These are phyloP conservation scores for Clavelina lepadiformis DNA, from an alignment of 23 tunicate species.

Conservation along the genomic window DNA sequence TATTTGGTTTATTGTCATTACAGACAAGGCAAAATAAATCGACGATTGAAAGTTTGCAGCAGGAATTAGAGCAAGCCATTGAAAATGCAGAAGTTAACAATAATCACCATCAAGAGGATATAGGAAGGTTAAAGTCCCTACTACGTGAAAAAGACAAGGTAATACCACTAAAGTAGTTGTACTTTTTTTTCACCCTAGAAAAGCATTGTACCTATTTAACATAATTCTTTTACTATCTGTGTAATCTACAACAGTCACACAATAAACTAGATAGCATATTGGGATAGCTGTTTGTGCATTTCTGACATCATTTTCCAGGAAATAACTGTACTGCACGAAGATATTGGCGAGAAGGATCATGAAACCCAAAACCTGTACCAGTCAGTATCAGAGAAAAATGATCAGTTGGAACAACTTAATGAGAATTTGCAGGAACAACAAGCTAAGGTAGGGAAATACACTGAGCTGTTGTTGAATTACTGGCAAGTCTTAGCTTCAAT, in stretches of 20 bases:
- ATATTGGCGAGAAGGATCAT: constrained; percentile 10
- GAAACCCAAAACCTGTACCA: constrained; percentile 27
- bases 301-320: too few species aligned
- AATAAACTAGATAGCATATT: too few species aligned
- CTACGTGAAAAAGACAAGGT: constrained; percentile 58
- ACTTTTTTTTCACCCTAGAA: too few species aligned
- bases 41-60: constrained; percentile 29
- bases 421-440: constrained; percentile 21
- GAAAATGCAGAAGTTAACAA: constrained; percentile 44
- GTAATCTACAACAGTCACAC: too few species aligned
- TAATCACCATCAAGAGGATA: constrained; percentile 47
- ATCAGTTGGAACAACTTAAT: constrained; percentile 20
- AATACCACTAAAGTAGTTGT: too few species aligned
- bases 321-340: constrained; percentile 21
- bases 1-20: background rate
- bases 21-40: constrained; percentile 21
- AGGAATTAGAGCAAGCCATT: constrained; percentile 52
- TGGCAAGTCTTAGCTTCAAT: too few species aligned
- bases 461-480: background rate
- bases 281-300: background rate
- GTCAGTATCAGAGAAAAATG: constrained; percentile 25
- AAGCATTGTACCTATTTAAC: too few species aligned
- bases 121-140: constrained; percentile 33
- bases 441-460: constrained; percentile 35
- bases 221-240: too few species aligned